phyloP scores from a whole-genome alignment of 2,113 vertebrate genomes.

The Rhinolophus ferrumequinum region DNA sequence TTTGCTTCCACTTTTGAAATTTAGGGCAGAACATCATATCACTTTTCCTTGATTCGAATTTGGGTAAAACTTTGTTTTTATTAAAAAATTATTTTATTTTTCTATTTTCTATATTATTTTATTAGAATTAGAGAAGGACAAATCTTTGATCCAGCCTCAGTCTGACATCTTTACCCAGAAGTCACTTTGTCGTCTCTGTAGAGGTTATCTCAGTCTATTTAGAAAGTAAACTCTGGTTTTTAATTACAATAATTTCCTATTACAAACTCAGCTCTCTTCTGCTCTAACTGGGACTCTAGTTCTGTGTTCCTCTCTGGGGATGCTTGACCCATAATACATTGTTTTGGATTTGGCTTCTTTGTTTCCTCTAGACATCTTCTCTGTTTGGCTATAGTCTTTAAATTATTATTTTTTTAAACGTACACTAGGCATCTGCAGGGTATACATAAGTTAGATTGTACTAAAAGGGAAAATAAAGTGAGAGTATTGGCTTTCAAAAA shows the following conservation, averaged over 20 bases:
- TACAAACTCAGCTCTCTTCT: neutral
- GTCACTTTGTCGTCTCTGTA: neutral
- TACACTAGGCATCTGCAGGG: neutral
- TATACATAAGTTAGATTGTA: neutral
- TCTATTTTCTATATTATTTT: neutral
- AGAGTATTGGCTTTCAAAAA: neutral
- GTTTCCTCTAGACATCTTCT: slow-evolving; percentile 6
- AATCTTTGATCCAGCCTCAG: neutral
- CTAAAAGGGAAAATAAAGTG: neutral
- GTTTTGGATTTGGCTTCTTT: neutral
- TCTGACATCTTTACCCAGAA: neutral
- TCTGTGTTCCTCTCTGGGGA: neutral
- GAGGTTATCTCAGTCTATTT: neutral
- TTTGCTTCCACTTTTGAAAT: neutral
- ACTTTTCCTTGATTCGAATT: slow-evolving; percentile 12
- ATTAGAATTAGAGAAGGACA: neutral
- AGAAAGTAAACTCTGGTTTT: slow-evolving; percentile 8
- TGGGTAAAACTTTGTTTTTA: neutral
- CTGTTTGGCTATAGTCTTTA: neutral
- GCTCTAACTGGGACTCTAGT: neutral
- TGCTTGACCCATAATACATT: neutral
- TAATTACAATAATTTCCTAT: neutral
- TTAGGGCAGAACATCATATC: neutral
- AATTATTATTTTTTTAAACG: neutral
- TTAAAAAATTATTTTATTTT: neutral